These are phyloP conservation scores for Ahaetulla prasina DNA, from an alignment of 2,113 vertebrate genomes.

Conservation along the genomic window DNA sequence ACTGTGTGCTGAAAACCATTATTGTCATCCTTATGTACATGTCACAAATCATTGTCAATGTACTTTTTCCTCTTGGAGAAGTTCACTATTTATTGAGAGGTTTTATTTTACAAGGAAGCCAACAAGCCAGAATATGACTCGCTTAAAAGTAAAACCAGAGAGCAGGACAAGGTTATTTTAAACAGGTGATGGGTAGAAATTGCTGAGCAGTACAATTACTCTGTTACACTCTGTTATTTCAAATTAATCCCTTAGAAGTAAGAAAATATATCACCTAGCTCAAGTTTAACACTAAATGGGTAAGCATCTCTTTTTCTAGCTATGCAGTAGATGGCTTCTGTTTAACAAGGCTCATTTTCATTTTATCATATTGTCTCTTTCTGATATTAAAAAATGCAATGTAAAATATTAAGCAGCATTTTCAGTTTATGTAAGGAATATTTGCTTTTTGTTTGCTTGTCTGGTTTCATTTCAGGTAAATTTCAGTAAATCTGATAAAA, in stretches of 20 bases:
- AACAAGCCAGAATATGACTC: background rate
- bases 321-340: background rate
- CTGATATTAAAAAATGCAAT: background rate
- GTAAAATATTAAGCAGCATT: background rate
- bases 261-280: background rate
- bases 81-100: background rate
- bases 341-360: background rate
- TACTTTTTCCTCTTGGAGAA: background rate
- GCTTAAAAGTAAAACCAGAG: background rate
- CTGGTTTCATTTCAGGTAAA: background rate
- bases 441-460: background rate
- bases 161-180: background rate
- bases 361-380: background rate
- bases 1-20: background rate
- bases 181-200: background rate
- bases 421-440: background rate
- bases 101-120: background rate
- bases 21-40: background rate
- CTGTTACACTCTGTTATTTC: background rate
- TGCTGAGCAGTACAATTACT: background rate
- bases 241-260: background rate
- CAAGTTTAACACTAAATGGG: background rate
- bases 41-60: background rate
- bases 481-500: background rate
- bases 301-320: background rate